A percentile compares a stretch with the other conserved stretches of the same genome.
phyloP scores from a whole-genome alignment of 1,140 invertebrate species.

The Drosophila ohnishii region DNA sequence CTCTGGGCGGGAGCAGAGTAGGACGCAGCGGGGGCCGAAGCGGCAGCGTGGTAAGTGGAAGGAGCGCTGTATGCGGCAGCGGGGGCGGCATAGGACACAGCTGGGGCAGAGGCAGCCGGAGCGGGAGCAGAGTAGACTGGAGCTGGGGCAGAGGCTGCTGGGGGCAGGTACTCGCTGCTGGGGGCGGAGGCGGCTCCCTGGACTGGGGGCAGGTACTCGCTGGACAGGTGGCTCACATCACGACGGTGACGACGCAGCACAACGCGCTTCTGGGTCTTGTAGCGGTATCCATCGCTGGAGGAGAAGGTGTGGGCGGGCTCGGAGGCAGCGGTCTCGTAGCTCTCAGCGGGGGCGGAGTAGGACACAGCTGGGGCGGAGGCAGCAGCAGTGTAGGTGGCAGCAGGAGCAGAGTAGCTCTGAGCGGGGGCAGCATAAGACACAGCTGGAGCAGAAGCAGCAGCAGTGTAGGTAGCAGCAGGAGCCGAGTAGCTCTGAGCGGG shows the following conservation, averaged over 20 bases:
- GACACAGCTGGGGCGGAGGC: conserved; percentile 43
- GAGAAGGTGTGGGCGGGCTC: conserved; percentile 65
- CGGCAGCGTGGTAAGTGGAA: conserved; percentile 55
- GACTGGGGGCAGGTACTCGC: conserved; percentile 71
- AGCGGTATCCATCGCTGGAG: conserved; percentile 64
- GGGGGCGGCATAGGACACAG: conserved; percentile 39
- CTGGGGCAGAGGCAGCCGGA: conserved; percentile 48
- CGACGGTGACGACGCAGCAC: conserved; percentile 67
- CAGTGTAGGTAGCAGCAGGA: conserved; percentile 38
- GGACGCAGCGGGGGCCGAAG: conserved; percentile 46
- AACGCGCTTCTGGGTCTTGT: conserved; percentile 53
- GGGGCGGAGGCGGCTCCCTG: conserved; percentile 64
- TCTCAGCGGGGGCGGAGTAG: conserved; percentile 42
- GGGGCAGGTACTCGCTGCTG: conserved; percentile 67
- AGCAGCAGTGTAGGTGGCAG: conserved; percentile 26
- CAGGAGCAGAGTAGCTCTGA: conserved; percentile 32
- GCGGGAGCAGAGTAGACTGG: conserved; percentile 38
- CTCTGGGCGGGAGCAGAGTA: conserved; percentile 34
- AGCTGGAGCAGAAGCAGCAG: conserved; percentile 21
- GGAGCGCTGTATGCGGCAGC: conserved; percentile 17
- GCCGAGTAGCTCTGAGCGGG: conserved; percentile 43
- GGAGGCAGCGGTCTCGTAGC: conserved; percentile 63
- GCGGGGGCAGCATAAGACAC: conserved; percentile 28
- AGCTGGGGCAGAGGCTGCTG: conserved; percentile 58
- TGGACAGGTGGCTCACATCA: conserved; percentile 72